Evolutionary conservation across 2,888 invertebrate species (phyloP), one percentile per base, ranked within the genome.

Genomic region (Plebejus melissa): DNA sequence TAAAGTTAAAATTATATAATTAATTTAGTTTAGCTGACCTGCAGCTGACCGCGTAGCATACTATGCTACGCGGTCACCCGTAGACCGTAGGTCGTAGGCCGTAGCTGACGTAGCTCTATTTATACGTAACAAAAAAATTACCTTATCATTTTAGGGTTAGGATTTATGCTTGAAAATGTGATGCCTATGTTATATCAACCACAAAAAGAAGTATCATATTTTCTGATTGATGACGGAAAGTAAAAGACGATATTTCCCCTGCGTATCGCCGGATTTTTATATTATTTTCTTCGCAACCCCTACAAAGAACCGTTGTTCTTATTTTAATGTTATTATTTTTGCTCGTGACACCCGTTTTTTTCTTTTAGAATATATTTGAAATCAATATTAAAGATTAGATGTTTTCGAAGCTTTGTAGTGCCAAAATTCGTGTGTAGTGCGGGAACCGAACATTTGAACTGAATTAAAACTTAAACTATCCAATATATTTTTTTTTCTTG

Each of bases 191-290:
- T 13, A 58, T 4, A 22, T 58, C 16, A 54, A 65, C 32, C 11
- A 32, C 28, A 65, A 65, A 65, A 28, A 58, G 58, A 58, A 9
- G 28, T 22, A 22, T 28, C 28, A 32, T 11, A 32, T 65, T 32
- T 65, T 28, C 60, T 65, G 65, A 65, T 65, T 65, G 65, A 65
- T 36, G 65, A 22, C 4, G 65, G 9, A 36, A 65, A 65, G 85
- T 84, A 86, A 86, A 86, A 86, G 57, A 46, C 74, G 69, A 13
- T 76, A 89, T 90, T 90, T 89, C 90, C 90, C 90, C 82, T 81
- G 90, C 80, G 89, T 77, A 84, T 85, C 83, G 79, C 81, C 80
- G 82, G 32, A 36, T 36, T 86, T 85, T 87, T 89, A 89, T 88
- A 86, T 88, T 87, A 74, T 85, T 83, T 83, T 79, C 77, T 76